Conservation (phyloP, 1,140 invertebrate species). For the Planococcus citri region DNA sequence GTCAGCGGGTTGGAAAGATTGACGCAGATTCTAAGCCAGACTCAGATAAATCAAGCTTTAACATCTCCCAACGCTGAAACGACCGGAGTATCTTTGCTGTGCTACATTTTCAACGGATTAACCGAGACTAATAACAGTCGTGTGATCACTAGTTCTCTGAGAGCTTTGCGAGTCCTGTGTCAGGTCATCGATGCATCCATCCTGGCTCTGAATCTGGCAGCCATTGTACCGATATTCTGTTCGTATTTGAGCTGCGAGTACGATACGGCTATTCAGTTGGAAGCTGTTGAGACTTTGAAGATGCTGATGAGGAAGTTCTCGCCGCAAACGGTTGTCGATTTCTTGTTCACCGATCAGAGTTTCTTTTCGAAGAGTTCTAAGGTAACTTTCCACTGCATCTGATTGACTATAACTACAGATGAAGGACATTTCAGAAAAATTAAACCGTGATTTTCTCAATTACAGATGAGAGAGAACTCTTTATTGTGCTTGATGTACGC, state of each 20-base stretch:
- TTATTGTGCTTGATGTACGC: conserved; percentile 63
- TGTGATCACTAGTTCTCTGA: conserved; percentile 23
- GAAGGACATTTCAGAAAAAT: no score
- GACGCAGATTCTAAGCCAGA: conserved; percentile 14
- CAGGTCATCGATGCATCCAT: conserved; percentile 6
- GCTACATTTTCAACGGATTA: conserved; percentile 22
- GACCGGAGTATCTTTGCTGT: conserved; percentile 21
- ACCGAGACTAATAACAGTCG: conserved; percentile 25
- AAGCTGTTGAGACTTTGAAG: conserved; percentile 27
- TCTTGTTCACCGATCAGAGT: conserved; percentile 27
- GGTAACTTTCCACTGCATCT: no score
- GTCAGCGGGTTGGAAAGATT: conserved; percentile 25
- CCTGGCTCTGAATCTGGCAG: conserved; percentile 21
- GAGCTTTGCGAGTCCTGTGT: conserved; percentile 19
- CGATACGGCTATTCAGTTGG: conserved; percentile 25
- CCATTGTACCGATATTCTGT: conserved; percentile 25
- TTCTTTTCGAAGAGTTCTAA: conserved; percentile 28
- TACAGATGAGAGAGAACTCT: conserved; percentile 56
- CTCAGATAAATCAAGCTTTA: conserved; percentile 21
- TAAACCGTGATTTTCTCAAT: no score
- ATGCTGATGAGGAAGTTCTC: conserved; percentile 26
- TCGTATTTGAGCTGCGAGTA: conserved; percentile 24
- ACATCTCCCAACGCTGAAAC: not conserved
- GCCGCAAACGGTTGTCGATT: conserved; percentile 25
- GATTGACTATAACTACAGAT: no score